Evolutionary conservation across 2,888 invertebrate species (phyloP), one percentile per base, ranked within the genome.

Genomic region (Smittia aterrima): DNA sequence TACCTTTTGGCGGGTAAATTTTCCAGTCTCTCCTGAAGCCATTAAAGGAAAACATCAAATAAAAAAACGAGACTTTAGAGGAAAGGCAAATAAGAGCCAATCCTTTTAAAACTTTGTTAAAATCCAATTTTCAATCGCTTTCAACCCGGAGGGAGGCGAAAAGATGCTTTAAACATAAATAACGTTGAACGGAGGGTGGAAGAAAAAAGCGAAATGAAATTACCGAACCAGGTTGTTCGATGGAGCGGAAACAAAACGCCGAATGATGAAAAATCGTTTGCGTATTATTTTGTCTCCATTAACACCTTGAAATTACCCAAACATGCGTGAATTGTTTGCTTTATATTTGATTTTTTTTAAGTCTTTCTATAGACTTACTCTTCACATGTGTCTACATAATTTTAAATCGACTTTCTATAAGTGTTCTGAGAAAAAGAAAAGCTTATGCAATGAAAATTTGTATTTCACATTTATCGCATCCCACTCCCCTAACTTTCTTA

Each of bases 21-120:
- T 47, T 47, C 7, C 2, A 32, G 32, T 32, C 32, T 3, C 32
- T 47, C 18, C 11, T 47, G 53, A 47, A 6, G 53, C n/a, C 18
- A 11, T 47, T 47, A 47, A 47, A 47, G n/a, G n/a, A 16, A 18
- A 13, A n/a, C n/a, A 47, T 32, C 32, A 32, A 32, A 32, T 32
- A 32, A 32, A 32, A n/a, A 32, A 32, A 32, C 32, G 32, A 32
- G 32, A 32, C 32, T 32, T 32, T 32, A 32, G 32, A 32, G 32
- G 4, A 9, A 32, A 32, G 32, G 32, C 32, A 32, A 47, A 18
- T 16, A 47, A 13, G 27, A 25, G 22, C 24, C 22, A 64, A 64
- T 64, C 64, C 64, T 64, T 64, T 64, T 64, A 68, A 9, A 68
- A 68, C 47, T 68, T 68, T 68, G 68, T 68, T 68, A 68, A 68